Evolutionary conservation across 2,113 vertebrate genomes (phyloP).

Genomic region (Oryzias woworae): DNA sequence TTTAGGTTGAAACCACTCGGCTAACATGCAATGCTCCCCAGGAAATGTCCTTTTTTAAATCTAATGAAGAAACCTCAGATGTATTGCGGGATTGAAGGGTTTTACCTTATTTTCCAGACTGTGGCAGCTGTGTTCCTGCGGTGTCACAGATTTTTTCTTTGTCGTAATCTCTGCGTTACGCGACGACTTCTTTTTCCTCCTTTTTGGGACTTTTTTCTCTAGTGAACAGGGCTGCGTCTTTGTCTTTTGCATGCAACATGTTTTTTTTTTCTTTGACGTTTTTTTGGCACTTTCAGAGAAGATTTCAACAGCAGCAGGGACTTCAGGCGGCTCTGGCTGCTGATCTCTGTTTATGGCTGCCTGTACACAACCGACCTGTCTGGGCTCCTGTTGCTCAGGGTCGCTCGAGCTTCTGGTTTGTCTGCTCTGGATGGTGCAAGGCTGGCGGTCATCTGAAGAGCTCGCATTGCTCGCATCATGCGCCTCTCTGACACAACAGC

Average conservation of each 20-base stretch:
- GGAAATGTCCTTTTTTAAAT: no score
- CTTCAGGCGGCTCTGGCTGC: not conserved
- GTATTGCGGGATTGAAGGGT: not conserved
- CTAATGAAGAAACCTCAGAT: no score
- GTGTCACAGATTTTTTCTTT: no score
- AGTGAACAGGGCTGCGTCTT: not conserved
- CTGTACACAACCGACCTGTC: not conserved
- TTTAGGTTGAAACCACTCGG: no score
- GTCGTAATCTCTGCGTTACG: not conserved
- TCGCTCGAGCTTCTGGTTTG: slow-evolving; percentile 2
- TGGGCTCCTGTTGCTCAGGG: not conserved
- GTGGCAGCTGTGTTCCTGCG: no score
- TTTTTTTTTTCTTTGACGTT: not conserved
- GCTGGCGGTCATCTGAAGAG: not conserved
- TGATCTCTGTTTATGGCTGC: not conserved
- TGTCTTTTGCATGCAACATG: not conserved
- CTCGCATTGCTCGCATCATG: not conserved
- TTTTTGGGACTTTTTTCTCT: slow-evolving; percentile 6
- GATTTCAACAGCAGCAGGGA: rapidly evolving
- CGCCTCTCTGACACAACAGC: slow-evolving; percentile 8
- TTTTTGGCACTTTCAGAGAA: not conserved
- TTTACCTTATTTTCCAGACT: slow-evolving; percentile 35
- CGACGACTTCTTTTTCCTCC: not conserved
- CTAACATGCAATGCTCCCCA: no score
- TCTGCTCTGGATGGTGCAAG: not conserved